These are phyloP conservation scores for Dioctria rufipes DNA, from an alignment of 2,888 invertebrate genomes.

Conservation along the genomic window DNA sequence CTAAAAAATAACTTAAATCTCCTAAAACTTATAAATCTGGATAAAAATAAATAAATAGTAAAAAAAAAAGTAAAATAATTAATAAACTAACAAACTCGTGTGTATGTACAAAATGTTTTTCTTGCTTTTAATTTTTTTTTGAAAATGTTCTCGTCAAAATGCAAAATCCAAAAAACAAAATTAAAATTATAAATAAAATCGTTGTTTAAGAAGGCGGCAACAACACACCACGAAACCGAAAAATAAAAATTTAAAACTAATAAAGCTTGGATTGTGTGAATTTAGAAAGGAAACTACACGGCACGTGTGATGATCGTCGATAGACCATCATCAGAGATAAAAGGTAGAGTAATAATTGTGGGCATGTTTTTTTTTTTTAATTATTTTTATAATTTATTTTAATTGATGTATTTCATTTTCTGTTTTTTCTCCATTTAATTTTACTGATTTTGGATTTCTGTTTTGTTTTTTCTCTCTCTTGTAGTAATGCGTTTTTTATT, in stretches of 20 bases:
- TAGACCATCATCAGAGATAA: background rate
- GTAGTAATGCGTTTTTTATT: background rate
- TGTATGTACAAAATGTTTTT: background rate
- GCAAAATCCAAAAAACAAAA: too few species aligned
- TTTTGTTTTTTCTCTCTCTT: background rate
- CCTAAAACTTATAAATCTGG: slow-evolving; percentile 46
- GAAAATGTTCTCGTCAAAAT: too few species aligned
- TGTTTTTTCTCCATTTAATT: slow-evolving; percentile 34
- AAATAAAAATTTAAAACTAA: too few species aligned
- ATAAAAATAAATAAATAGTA: slow-evolving; percentile 54
- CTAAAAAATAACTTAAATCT: slow-evolving; percentile 27
- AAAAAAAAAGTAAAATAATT: slow-evolving; percentile 37
- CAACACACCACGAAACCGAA: too few species aligned
- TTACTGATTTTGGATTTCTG: background rate
- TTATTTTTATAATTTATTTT: slow-evolving; percentile 47
- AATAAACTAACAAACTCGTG: slow-evolving; percentile 26
- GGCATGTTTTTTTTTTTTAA: background rate
- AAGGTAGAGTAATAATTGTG: slow-evolving; percentile 34
- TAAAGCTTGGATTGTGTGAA: too few species aligned
- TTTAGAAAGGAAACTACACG: too few species aligned
- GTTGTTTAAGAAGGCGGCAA: too few species aligned
- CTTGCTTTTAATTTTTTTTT: background rate
- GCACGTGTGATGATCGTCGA: background rate
- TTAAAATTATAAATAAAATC: too few species aligned
- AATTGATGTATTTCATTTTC: slow-evolving; percentile 37